Conservation (phyloP, 2,797 vertebrate genomes). For the Myotis myotis region DNA sequence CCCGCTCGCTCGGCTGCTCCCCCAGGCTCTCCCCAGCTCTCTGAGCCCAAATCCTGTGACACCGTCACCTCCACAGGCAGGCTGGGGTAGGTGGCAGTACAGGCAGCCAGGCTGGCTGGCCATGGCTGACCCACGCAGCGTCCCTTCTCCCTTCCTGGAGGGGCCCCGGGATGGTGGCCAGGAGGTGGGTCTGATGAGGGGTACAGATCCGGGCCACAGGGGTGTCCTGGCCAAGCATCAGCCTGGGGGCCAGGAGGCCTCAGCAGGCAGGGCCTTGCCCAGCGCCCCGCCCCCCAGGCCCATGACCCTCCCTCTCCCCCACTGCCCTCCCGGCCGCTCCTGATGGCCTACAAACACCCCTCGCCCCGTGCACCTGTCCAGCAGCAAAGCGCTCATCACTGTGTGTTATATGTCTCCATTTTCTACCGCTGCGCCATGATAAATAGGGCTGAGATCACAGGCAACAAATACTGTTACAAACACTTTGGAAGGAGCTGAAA, state of each 20-base stretch:
- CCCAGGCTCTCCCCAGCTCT: neutral
- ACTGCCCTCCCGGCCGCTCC: neutral
- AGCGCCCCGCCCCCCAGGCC: neutral
- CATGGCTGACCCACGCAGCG: neutral
- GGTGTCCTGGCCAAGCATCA: neutral
- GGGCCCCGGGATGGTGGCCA: neutral
- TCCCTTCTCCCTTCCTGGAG: no score
- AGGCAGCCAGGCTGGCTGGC: no score
- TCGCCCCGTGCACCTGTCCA: no score
- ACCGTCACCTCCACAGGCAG: neutral
- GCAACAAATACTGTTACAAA: neutral
- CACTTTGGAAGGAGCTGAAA: neutral
- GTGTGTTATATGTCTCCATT: neutral
- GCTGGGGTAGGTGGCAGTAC: no score
- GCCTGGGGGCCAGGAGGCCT: neutral
- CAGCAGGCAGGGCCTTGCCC: neutral
- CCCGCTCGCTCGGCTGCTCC: neutral
- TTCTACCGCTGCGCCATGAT: neutral
- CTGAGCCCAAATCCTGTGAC: neutral
- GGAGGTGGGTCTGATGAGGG: neutral
- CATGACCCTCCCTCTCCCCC: neutral
- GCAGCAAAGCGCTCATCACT: neutral
- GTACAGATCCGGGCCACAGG: accelerated
- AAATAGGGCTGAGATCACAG: neutral
- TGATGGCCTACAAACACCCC: neutral